Conservation (phyloP, 2,797 vertebrate genomes). For the Nyctalus aviator region DNA sequence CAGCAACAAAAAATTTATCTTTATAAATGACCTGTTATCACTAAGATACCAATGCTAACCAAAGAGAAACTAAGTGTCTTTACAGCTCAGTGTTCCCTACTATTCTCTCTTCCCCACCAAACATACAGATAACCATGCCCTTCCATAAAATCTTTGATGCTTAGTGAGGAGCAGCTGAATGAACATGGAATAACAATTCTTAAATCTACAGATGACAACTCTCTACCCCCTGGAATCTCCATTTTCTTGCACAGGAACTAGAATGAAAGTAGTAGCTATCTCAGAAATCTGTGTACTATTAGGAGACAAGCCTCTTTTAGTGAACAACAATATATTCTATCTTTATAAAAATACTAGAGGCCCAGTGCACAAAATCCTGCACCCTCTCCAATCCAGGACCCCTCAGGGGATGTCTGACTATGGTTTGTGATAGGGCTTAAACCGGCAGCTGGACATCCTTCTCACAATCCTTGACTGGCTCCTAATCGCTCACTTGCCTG, state of each 20-base stretch:
- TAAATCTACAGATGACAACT: slow-evolving; percentile 24
- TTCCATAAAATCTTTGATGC: background rate
- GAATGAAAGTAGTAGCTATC: background rate
- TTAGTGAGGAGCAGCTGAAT: background rate
- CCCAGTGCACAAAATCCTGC: too few species aligned
- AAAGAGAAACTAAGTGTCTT: background rate
- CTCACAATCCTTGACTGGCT: too few species aligned
- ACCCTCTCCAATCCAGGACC: too few species aligned
- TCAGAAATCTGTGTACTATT: background rate
- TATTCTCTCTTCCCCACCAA: background rate
- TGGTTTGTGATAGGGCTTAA: too few species aligned
- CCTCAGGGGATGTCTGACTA: too few species aligned
- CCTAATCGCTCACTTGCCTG: too few species aligned
- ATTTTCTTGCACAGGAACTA: background rate
- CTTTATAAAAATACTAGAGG: background rate
- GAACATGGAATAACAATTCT: background rate
- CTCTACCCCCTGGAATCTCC: background rate
- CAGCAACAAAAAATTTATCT: background rate
- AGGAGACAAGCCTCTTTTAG: background rate
- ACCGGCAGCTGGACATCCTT: too few species aligned
- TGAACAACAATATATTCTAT: background rate
- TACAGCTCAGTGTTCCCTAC: background rate
- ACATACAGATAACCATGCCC: background rate
- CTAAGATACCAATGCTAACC: background rate
- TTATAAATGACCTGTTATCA: slow-evolving; percentile 19